Evolutionary conservation across 1,140 invertebrate genomes (phyloP).

Genomic region (Helicoverpa zea): DNA sequence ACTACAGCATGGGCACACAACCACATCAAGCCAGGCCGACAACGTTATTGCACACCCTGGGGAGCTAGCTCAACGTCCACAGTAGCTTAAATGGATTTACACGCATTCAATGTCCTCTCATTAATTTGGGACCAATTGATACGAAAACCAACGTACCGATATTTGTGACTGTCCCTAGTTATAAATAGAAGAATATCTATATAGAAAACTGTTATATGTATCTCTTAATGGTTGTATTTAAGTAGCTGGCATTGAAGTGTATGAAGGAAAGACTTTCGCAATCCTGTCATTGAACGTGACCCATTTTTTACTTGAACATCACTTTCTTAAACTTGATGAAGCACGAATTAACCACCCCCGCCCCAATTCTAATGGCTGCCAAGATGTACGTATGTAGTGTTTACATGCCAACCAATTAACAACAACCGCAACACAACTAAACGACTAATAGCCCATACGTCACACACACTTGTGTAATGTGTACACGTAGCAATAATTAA

Average conservation of each 20-base stretch:
- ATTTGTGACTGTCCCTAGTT: no score
- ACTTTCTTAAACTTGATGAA: not conserved
- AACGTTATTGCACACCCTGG: not conserved
- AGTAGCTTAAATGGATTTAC: not conserved
- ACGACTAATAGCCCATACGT: conserved; percentile 23
- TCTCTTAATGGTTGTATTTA: no score
- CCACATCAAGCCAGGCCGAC: not conserved
- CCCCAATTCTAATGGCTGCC: not conserved
- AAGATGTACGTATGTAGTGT: conserved; percentile 17
- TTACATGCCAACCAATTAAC: conserved; percentile 37
- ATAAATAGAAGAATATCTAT: not conserved
- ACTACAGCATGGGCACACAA: not conserved
- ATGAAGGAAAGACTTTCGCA: no score
- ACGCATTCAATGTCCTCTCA: not conserved
- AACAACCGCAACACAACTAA: not conserved
- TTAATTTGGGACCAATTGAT: not conserved
- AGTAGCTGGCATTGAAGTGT: no score
- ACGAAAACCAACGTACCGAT: not conserved
- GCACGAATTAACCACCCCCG: not conserved
- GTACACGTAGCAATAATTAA: conserved; percentile 32
- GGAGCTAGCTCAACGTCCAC: not conserved
- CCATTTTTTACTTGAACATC: not conserved
- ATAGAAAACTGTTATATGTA: no score
- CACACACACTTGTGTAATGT: conserved; percentile 11
- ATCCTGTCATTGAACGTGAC: no score